phyloP scores from a whole-genome alignment of 2,888 invertebrate genomes.

The Micoletzkya japonica region DNA sequence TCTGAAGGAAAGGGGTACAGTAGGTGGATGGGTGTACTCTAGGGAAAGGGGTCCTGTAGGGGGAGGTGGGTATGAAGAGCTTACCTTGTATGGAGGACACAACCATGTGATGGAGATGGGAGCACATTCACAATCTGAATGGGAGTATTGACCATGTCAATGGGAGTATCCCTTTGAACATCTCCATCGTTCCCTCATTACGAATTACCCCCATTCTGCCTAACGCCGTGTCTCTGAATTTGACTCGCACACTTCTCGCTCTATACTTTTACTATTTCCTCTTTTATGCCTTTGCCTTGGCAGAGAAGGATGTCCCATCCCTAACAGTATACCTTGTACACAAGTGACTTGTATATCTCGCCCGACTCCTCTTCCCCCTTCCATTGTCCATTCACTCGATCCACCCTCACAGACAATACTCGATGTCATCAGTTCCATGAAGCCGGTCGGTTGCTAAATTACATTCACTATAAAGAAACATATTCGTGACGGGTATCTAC shows the following conservation, averaged over 20 bases:
- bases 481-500: not conserved
- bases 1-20: not conserved
- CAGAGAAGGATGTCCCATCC: not conserved
- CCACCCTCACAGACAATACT: constrained; percentile 15
- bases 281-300: no score
- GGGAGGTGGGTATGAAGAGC: not conserved
- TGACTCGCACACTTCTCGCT: no score
- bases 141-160: not conserved
- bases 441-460: not conserved
- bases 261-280: not conserved
- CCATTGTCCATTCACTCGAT: constrained; percentile 18
- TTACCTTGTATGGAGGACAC: constrained; percentile 27
- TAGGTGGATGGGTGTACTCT: not conserved
- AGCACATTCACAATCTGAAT: constrained; percentile 27
- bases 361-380: constrained; percentile 14
- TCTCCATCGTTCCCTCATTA: not conserved
- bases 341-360: constrained; percentile 11
- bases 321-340: not conserved
- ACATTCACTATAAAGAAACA: not conserved
- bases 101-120: constrained; percentile 10
- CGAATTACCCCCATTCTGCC: not conserved
- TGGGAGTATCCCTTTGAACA: not conserved
- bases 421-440: constrained; percentile 22
- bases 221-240: not conserved
- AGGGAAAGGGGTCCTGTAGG: no score